Evolutionary conservation across 2,113 vertebrate genomes (phyloP).

Genomic region (Syngnathoides biaculeatus): DNA sequence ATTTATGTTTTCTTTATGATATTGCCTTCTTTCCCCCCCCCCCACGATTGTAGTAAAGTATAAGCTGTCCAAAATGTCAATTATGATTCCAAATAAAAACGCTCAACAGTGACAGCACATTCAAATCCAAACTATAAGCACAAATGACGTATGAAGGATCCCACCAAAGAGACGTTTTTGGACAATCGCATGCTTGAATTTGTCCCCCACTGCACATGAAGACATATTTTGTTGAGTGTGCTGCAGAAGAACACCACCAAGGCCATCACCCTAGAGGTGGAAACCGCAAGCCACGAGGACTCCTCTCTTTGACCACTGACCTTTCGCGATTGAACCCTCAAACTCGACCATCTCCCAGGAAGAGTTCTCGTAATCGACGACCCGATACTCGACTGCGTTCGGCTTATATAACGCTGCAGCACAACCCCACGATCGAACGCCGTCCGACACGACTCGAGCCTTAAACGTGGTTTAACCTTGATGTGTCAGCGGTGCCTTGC

Average conservation of each 20-base stretch:
- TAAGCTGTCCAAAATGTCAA: background rate
- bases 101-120: background rate
- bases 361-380: background rate
- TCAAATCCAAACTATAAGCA: background rate
- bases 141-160: background rate
- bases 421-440: constrained; percentile 28
- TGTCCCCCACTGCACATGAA: background rate
- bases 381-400: constrained; percentile 29
- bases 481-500: constrained; percentile 17
- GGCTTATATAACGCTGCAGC: constrained; percentile 63
- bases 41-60: background rate
- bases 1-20: background rate
- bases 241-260: background rate
- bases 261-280: background rate
- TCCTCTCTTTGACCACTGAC: background rate
- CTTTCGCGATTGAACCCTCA: background rate
- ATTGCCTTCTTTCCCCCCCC: background rate
- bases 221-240: background rate
- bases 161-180: background rate
- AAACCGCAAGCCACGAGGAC: background rate
- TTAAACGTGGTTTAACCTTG: constrained; percentile 45
- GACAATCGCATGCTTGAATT: background rate
- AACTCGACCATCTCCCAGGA: background rate
- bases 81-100: background rate
- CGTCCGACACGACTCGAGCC: constrained; percentile 35